Base-by-base conservation (phyloP, 2,888 invertebrate genomes). In the Lacanobia oleracea region DNA sequence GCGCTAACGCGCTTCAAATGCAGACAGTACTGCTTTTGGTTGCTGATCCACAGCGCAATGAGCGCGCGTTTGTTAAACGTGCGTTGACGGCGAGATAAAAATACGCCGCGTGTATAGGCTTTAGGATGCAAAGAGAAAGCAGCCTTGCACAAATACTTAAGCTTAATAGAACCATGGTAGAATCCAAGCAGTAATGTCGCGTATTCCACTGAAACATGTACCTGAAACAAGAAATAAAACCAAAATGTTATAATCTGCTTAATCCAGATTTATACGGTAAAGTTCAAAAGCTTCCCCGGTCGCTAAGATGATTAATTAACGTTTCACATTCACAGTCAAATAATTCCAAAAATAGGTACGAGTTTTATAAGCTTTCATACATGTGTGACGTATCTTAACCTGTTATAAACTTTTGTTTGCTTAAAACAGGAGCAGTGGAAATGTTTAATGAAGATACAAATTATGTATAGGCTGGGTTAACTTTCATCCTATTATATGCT, bases 141-240 rank as follows among this genome's bases (percentile, higher is more conserved):
- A 12, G 14, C 12, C 5, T 12, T 23, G 14, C n/a, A 23, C 0
- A 65, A 8, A 66, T 74, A 50, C 40, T 50, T 40, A 16, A 40
- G 48, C 40, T 21, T 23, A 37, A 63, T 51, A 12, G 43, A 75
- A 18, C n/a, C 51, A 33, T 21, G 18, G 21, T 54, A 56, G 54
- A 21, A 45, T 21, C 21, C 8, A 33, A 54, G 18, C 33, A 45
- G 21, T 23, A 9, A 9, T 33, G 48, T 33, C 43, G 23, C 60
- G 65, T 61, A 60, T 54, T 54, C 45, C 45, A 61, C 27, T 16
- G 2, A 2, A 57, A 12, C 14, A 78, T 21, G 57, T 79, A 79
- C 79, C 79, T 79, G 79, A 60, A 79, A 82, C 82, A 82, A 72
- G 66, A 53, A 78, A 64, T 63, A 48, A 53, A 56, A 56, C 33